Evolutionary conservation across 1,140 invertebrate species (phyloP).

Genomic region (Dendrolimus kikuchii): DNA sequence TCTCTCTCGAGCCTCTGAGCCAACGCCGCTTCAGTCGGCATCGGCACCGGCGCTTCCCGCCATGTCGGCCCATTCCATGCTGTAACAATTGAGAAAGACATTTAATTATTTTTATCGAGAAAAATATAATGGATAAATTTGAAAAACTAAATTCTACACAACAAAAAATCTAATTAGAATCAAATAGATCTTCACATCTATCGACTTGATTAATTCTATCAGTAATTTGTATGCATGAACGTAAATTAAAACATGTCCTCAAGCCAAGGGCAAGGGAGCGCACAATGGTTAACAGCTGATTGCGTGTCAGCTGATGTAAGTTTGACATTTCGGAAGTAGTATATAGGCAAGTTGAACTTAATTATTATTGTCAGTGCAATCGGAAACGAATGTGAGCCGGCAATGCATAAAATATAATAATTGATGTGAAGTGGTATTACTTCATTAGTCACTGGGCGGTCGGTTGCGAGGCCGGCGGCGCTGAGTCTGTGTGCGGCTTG

Average conservation of each 20-base stretch:
- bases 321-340: constrained; percentile 55
- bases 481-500: constrained; percentile 45
- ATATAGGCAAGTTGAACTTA: too few species aligned
- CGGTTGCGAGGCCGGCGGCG: constrained; percentile 28
- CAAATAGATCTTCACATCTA: too few species aligned
- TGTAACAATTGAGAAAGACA: constrained; percentile 41
- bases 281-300: constrained; percentile 75
- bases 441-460: constrained; percentile 15
- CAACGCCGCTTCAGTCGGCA: constrained; percentile 67
- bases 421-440: neutral
- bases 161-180: too few species aligned
- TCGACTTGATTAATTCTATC: too few species aligned
- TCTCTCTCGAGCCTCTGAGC: constrained; percentile 82
- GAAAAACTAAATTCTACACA: too few species aligned
- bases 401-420: too few species aligned
- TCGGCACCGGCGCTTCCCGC: constrained; percentile 57
- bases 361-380: too few species aligned
- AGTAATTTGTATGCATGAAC: neutral
- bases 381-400: too few species aligned
- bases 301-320: constrained; percentile 76
- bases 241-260: neutral
- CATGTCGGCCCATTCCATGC: constrained; percentile 62
- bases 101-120: constrained; percentile 9
- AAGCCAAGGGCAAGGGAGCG: constrained; percentile 24
- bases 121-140: neutral